Evolutionary conservation across 2,113 vertebrate genomes (phyloP), one percentile per base, ranked within the genome.

Genomic region (Rhegmatorhina hoffmannsi): DNA sequence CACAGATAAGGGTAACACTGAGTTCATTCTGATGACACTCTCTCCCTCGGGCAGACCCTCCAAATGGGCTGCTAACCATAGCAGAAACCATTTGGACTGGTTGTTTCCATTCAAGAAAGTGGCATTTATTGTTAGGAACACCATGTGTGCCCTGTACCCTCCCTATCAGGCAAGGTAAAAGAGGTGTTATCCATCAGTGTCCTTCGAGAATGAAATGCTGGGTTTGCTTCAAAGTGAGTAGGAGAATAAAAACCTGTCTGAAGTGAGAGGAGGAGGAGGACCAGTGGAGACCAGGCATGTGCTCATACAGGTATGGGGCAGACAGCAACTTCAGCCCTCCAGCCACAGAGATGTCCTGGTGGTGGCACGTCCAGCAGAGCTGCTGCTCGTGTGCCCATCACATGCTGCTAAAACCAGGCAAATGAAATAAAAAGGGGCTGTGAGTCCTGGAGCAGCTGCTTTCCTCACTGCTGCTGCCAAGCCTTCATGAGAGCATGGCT

Each of bases 391-490:
- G 5, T 23, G 74, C 7, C 58, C 19, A 0, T 92, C 90, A 23
- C 75, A 38, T 1, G 40, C 82, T 62, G 90, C 88, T 88, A 18
- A 93, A 91, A 52, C 31, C 85, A 10, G 67, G 58, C 50, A 49
- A n/a, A 85, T 0, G 34, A 15, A 83, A 85, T 58, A 3, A 73
- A 82, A 93, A 76, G 52, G 34, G 80, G 34, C 76, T 67, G 64
- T 28, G 94, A 86, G 86, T 1, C 55, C 23, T 15, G 67, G 75
- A 96, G 94, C 95, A 96, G 95, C 95, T 94, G 96, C 95, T 94
- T 58, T 31, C 25, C 92, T 59, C 43, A 1, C 44, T 13, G 81
- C 84, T 1, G 4, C 88, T 93, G 95, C 95, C 96, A 97, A 94
- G 40, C 11, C 82, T 83, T 28, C 56, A 81, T 7, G 0, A 67